Evolutionary conservation across 2,113 vertebrate species (phyloP).

Genomic region (Rhinogobius similis): DNA sequence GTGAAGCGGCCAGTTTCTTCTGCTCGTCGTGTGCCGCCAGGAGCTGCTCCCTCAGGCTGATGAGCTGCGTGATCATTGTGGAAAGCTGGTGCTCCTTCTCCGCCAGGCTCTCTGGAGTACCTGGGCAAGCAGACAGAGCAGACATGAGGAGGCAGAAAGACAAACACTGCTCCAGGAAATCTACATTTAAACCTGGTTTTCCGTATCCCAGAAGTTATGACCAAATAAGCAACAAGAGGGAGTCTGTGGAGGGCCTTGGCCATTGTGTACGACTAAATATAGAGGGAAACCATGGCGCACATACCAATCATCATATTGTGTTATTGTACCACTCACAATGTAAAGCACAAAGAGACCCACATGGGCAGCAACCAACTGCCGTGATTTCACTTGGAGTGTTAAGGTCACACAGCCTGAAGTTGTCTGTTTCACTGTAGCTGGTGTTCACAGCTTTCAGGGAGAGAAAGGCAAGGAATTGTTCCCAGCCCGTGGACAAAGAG

Average conservation of each 20-base stretch:
- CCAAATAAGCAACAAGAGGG: constrained; percentile 12
- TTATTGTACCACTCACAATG: constrained; percentile 50
- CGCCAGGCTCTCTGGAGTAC: constrained; percentile 97
- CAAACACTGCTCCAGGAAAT: constrained; percentile 18
- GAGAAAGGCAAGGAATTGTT: constrained; percentile 68
- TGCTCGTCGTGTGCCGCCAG: constrained; percentile 97
- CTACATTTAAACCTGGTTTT: constrained; percentile 7
- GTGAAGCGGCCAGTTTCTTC: constrained; percentile 97
- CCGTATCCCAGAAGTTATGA: constrained; percentile 7
- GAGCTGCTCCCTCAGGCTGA: constrained; percentile 97
- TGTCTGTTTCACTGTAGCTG: constrained; percentile 52
- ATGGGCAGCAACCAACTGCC: constrained; percentile 54
- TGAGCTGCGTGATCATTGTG: constrained; percentile 98
- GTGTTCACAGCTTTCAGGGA: constrained; percentile 63
- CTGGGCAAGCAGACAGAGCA: constrained; percentile 62
- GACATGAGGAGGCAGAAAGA: constrained; percentile 17
- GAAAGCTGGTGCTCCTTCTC: constrained; percentile 99
- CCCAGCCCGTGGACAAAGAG: constrained; percentile 55
- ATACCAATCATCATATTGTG: constrained; percentile 43
- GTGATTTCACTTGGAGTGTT: constrained; percentile 65
- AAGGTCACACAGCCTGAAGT: constrained; percentile 70
- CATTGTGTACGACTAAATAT: constrained; percentile 43
- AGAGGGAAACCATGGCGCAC: constrained; percentile 35
- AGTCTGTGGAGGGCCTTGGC: constrained; percentile 17
- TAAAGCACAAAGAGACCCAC: constrained; percentile 59